Base-by-base conservation (phyloP, 2,888 invertebrate genomes). In the Drosophila fungiperda region DNA sequence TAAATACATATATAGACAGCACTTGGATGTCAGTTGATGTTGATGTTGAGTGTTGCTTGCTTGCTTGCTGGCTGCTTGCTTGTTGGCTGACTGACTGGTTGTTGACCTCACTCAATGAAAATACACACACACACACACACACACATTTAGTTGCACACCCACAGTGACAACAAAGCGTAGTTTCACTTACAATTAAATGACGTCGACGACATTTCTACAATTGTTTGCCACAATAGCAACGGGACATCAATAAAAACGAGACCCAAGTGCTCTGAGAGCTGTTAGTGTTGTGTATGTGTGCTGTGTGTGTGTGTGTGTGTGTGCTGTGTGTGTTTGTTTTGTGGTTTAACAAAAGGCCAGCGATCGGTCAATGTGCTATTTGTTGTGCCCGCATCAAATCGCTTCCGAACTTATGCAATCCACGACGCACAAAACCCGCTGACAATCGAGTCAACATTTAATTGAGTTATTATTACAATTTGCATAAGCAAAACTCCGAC, bases 171-270 rank as follows among this genome's bases (percentile, higher is more conserved):
- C 75, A 79, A 79, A 82, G 84, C 73, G 70, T 76, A 87, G 87
- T 90, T 89, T 89, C 87, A 89, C 90, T 88, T 88, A 90, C 87
- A 88, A 88, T 88, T 88, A 88, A 88, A 83, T 85, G 90, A 89
- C 87, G 74, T 84, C 84, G 83, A 83, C 70, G 89, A 89, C 87
- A 85, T 83, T 86, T 76, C 83, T 80, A 85, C 85, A 89, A 86
- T 86, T 86, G 85, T 83, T 81, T 68, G 67, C 71, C 76, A 83
- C 83, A 84, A 86, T 74, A 88, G 88, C 85, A 80, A 78, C 88
- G 85, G 85, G 89, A 88, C 85, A 89, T 89, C 85, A 86, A 86
- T 86, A 90, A 89, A 89, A 86, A 68, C 59, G 64, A 88, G 85
- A 85, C 83, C 73, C 88, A 66, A 61, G 54, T 50, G 68, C 45